phyloP scores from a whole-genome alignment of 2,888 invertebrate species.

The Liposcelis brunnea region DNA sequence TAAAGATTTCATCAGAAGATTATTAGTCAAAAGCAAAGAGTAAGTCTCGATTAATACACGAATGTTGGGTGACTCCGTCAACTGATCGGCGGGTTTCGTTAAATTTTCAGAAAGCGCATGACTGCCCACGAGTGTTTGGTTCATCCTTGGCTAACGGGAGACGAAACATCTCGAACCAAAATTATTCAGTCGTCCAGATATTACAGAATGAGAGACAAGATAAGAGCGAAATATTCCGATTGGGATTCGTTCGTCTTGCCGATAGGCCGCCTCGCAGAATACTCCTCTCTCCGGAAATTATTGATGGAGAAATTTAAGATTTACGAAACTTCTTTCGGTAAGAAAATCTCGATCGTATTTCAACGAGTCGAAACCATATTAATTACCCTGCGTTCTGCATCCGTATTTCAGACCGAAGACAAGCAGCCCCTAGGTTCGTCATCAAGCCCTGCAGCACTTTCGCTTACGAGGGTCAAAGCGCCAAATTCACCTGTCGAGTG shows the following conservation, averaged over 20 bases:
- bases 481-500: conserved; percentile 92
- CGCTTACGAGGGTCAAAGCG: conserved; percentile 93
- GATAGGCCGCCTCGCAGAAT: conserved; percentile 92
- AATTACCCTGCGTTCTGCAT: conserved; percentile 4
- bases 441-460: conserved; percentile 91
- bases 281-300: conserved; percentile 87
- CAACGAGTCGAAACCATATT: not conserved
- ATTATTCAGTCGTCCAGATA: conserved; percentile 73
- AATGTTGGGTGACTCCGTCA: not conserved
- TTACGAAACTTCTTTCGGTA: conserved; percentile 86
- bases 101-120: conserved; percentile 53
- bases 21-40: conserved; percentile 87
- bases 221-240: conserved; percentile 63
- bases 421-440: conserved; percentile 96
- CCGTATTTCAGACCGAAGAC: conserved; percentile 60
- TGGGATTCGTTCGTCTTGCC: conserved; percentile 78
- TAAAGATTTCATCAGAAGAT: conserved; percentile 90
- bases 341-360: too few species aligned
- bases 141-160: conserved; percentile 89
- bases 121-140: conserved; percentile 94
- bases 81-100: not conserved
- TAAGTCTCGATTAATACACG: conserved; percentile 31
- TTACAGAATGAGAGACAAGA: conserved; percentile 69
- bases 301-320: conserved; percentile 93
- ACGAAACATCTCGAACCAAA: conserved; percentile 54